phyloP scores from a whole-genome alignment of 2,888 invertebrate species.

The Lithophane ornitopus region DNA sequence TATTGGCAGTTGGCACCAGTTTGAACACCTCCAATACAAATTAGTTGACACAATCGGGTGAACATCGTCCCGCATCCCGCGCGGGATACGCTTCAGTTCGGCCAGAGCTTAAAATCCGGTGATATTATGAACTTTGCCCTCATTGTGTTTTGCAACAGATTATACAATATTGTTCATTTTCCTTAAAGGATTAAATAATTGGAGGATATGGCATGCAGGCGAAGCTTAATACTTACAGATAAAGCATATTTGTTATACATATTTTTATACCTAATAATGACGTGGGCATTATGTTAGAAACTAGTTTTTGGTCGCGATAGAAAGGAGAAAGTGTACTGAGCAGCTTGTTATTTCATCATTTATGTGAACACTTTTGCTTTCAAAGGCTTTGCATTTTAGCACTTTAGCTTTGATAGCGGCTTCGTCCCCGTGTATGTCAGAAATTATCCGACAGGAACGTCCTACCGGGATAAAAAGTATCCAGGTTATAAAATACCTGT shows the following conservation, averaged over 20 bases:
- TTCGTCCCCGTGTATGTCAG: background rate
- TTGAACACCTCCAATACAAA: background rate
- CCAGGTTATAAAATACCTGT: too few species aligned
- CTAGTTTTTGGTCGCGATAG: conserved; percentile 45
- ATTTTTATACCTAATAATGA: conserved; percentile 31
- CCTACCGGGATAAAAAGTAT: too few species aligned
- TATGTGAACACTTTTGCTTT: conserved; percentile 36
- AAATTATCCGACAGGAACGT: too few species aligned
- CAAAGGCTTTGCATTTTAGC: conserved; percentile 11
- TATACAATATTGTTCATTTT: background rate
- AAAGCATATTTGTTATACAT: background rate
- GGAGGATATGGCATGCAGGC: background rate
- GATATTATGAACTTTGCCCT: background rate
- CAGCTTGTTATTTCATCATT: conserved; percentile 25
- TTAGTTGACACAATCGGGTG: background rate
- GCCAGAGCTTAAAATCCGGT: background rate
- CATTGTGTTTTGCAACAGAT: background rate
- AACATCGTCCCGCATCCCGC: background rate
- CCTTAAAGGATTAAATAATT: background rate
- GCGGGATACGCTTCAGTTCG: background rate
- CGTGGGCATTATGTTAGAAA: conserved; percentile 45
- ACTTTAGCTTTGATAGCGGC: background rate
- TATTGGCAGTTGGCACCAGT: background rate
- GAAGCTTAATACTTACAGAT: background rate
- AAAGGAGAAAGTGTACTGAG: conserved; percentile 53